Evolutionary conservation across 2,888 invertebrate genomes (phyloP).

Genomic region (Keiferia lycopersicella): DNA sequence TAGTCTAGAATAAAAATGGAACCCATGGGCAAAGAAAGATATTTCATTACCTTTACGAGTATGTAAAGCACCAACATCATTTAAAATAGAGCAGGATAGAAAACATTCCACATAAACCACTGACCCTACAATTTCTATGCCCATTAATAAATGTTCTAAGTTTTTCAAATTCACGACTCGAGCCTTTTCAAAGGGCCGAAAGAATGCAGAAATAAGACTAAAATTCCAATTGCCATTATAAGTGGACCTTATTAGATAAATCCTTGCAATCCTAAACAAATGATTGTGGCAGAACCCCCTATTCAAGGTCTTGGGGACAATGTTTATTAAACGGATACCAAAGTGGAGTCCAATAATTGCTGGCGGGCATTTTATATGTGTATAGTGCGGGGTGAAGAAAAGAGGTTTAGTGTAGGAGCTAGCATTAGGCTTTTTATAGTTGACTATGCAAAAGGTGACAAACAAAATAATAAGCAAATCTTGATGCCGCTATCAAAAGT

Average conservation of each 20-base stretch:
- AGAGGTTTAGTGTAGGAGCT: no score
- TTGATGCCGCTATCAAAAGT: no score
- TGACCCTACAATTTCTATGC: not conserved
- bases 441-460: no score
- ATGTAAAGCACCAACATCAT: not conserved
- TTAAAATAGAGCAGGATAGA: conserved; percentile 4
- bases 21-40: no score
- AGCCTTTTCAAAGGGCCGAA: conserved; percentile 13
- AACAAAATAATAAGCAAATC: no score
- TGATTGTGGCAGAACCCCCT: conserved; percentile 52
- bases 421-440: no score
- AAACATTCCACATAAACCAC: not conserved
- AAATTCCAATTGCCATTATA: conserved; percentile 22
- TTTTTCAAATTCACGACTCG: not conserved
- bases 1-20: no score
- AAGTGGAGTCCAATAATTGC: conserved; percentile 65
- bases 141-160: conserved; percentile 16
- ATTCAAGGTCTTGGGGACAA: conserved; percentile 49
- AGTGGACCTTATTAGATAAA: conserved; percentile 40
- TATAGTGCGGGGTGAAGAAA: not conserved
- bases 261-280: conserved; percentile 53
- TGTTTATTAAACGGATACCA: conserved; percentile 79
- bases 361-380: conserved; percentile 54
- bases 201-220: conserved; percentile 18
- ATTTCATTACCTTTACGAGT: no score